phyloP scores from a whole-genome alignment of 2,888 invertebrate species.

The Bombylius major region DNA sequence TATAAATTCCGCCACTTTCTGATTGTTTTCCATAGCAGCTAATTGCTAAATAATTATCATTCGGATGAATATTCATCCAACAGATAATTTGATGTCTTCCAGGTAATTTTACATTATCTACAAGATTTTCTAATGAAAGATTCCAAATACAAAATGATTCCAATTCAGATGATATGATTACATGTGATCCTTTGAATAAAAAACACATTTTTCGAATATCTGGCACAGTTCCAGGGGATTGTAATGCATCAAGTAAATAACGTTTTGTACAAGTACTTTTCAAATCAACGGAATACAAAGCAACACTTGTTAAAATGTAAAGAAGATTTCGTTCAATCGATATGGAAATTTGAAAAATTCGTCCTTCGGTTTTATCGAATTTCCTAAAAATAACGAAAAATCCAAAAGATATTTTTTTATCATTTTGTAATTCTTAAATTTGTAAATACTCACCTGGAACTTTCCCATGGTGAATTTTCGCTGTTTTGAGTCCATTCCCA shows the following conservation, averaged over 20 bases:
- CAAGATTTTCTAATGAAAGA: neutral
- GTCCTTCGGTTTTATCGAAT: neutral
- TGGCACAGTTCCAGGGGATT: neutral
- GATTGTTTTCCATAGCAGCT: neutral
- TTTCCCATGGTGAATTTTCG: neutral
- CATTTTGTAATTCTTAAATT: too few species aligned
- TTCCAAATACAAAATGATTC: neutral
- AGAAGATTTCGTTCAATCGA: neutral
- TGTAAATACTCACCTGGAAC: neutral
- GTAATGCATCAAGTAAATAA: neutral
- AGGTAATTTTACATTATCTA: neutral
- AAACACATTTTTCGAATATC: neutral
- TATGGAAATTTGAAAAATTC: neutral
- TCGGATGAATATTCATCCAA: neutral
- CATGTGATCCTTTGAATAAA: neutral
- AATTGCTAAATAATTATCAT: neutral
- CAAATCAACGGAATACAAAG: neutral
- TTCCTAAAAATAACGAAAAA: neutral
- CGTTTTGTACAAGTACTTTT: neutral
- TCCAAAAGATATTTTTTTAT: neutral
- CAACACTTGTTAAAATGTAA: neutral
- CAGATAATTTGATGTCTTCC: neutral
- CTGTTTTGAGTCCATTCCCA: neutral
- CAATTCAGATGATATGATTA: neutral
- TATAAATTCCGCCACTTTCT: neutral